These are phyloP conservation scores for Rhinatrema bivittatum DNA, from an alignment of 2,797 vertebrate species.

Conservation along the genomic window DNA sequence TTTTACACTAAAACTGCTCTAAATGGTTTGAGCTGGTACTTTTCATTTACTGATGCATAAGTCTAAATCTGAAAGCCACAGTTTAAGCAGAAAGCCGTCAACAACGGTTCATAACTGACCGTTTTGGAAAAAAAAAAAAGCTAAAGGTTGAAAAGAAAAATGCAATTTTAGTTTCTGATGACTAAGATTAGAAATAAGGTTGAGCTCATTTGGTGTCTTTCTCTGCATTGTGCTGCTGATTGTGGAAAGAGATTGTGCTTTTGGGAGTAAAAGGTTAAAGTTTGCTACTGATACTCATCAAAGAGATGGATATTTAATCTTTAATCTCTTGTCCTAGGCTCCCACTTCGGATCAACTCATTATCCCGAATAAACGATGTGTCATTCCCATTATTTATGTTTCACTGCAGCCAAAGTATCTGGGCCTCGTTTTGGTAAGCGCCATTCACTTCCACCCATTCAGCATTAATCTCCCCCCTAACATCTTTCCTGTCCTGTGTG, in stretches of 20 bases:
- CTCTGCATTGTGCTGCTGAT: constrained; percentile 28
- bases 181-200: too few relatives aligned
- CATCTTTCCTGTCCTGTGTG: constrained; percentile 73
- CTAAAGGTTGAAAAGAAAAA: too few relatives aligned
- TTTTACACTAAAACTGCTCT: too few relatives aligned
- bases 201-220: constrained; percentile 31
- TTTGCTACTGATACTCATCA: constrained; percentile 76
- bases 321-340: constrained; percentile 76
- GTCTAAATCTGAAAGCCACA: too few relatives aligned
- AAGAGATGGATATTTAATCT: constrained; percentile 80
- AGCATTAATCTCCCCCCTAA: constrained; percentile 78
- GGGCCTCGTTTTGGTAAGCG: constrained; percentile 68
- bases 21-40: too few relatives aligned
- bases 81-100: too few relatives aligned
- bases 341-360: constrained; percentile 76
- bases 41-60: too few relatives aligned
- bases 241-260: constrained; percentile 53
- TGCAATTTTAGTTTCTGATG: too few relatives aligned
- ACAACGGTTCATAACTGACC: too few relatives aligned
- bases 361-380: constrained; percentile 74
- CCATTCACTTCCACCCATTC: constrained; percentile 74
- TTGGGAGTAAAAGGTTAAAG: constrained; percentile 77
- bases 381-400: constrained; percentile 74
- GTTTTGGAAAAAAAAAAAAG: too few relatives aligned
- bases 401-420: constrained; percentile 75